Conservation (phyloP, 1,140 invertebrate genomes). For the Calephelis virginiensis region DNA sequence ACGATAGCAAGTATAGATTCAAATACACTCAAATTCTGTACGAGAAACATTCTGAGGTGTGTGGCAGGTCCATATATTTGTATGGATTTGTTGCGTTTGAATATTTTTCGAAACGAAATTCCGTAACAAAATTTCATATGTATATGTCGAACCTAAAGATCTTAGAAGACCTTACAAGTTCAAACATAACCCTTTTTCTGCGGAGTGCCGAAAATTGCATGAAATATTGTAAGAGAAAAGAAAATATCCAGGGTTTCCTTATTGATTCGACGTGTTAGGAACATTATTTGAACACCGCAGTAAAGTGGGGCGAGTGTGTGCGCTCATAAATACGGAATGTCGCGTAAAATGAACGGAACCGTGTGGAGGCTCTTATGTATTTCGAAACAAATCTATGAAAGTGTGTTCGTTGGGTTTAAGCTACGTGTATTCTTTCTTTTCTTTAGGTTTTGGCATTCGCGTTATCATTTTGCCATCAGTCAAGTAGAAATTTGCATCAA, state of each 20-base stretch:
- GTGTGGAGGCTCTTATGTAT: constrained; percentile 3
- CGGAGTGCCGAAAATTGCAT: not conserved
- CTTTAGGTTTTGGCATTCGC: not conserved
- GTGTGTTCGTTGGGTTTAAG: not conserved
- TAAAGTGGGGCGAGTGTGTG: constrained; percentile 10
- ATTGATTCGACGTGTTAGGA: constrained; percentile 4
- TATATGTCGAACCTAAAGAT: no score
- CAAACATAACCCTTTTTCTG: no score
- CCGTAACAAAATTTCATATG: no score
- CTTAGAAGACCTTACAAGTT: no score
- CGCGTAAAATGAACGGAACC: constrained; percentile 15
- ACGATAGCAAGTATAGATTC: no score
- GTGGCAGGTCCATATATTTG: no score
- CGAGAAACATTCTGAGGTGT: no score
- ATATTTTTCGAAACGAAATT: no score
- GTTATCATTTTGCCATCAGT: no score
- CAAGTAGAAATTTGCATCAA: no score
- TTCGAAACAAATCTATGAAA: not conserved
- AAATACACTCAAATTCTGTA: no score
- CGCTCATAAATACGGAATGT: constrained; percentile 16
- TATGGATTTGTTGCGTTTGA: no score
- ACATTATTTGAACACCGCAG: constrained; percentile 16
- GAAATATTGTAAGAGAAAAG: not conserved
- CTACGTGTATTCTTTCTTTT: not conserved
- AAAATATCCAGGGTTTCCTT: constrained; percentile 5